Evolutionary conservation across 2,113 vertebrate species (phyloP).

Genomic region (Varanus komodoensis): DNA sequence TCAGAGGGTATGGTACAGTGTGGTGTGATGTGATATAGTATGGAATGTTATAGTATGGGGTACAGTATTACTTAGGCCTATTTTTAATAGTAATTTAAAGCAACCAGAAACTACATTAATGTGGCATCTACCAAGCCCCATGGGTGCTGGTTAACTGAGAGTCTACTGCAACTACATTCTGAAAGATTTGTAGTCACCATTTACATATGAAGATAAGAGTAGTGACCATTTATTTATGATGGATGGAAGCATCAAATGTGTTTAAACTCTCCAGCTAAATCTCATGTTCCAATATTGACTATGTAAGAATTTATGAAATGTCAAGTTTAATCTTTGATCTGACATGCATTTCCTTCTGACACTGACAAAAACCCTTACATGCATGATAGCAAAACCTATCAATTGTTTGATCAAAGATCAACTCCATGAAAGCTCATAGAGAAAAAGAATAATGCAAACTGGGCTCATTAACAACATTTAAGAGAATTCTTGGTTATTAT

Average conservation of each 20-base stretch:
- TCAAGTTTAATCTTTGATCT: slow-evolving; percentile 9
- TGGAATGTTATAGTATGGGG: too few relatives aligned
- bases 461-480: not conserved
- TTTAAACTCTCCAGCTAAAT: not conserved
- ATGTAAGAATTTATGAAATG: slow-evolving; percentile 12
- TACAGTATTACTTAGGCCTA: too few relatives aligned
- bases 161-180: not conserved
- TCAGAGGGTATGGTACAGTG: too few relatives aligned
- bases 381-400: not conserved
- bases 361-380: not conserved
- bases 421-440: not conserved
- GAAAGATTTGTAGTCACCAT: not conserved
- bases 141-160: too few relatives aligned
- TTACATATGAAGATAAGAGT: not conserved
- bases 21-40: too few relatives aligned
- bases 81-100: too few relatives aligned
- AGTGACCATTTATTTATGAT: slow-evolving; percentile 15
- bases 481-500: not conserved
- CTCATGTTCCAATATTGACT: not conserved
- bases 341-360: not conserved
- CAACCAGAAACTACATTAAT: too few relatives aligned
- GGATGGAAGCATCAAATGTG: slow-evolving; percentile 1
- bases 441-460: not conserved
- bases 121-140: too few relatives aligned
- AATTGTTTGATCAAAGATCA: not conserved